Base-by-base conservation (phyloP, 2,888 invertebrate species). In the Drosophila pseudotakahashii region DNA sequence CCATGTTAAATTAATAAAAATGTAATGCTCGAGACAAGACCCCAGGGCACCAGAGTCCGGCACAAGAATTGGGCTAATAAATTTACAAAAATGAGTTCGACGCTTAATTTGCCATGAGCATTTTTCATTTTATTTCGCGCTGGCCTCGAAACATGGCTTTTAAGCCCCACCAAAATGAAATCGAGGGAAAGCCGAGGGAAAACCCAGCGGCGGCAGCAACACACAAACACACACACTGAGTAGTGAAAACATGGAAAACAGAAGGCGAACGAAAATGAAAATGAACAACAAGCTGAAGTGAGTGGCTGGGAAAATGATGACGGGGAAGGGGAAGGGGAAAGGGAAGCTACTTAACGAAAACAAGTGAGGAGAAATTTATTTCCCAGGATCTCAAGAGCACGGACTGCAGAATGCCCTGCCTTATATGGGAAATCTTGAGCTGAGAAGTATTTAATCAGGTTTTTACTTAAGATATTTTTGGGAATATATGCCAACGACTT, bases 71-170 rank as follows among this genome's bases (percentile, higher is more conserved):
- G 80, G 76, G 75, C 82, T 79, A 88, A 88, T 88, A 88, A 85
- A 84, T 87, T 84, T 68, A 73, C 76, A 73, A 76, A 87, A 84
- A 84, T 84, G 75, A 88, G 83, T 83, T 86, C 88, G 88, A 73
- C 85, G 87, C 83, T 83, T 83, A 87, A 83, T 83, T 83, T 87
- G 88, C 85, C 79, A 81, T 84, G 70, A 83, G 82, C 87, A 86
- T 82, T 82, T 82, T 83, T 82, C 82, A 82, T 83, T 86, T 82
- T 71, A 77, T 80, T 77, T 64, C 75, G 75, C 81, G 55, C 62
- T 48, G 53, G 72, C 50, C 54, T 39, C 50, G 26, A 47, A 34
- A 41, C 62, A 72, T 51, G 72, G 70, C 50, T 61, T 60, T 70
- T 70, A 41, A 53, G 48, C 54, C 61, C 50, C 48, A 19, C 50